Evolutionary conservation across 2,797 vertebrate genomes (phyloP), one percentile per base, ranked within the genome.

Genomic region (Phyllotis vaccarum): DNA sequence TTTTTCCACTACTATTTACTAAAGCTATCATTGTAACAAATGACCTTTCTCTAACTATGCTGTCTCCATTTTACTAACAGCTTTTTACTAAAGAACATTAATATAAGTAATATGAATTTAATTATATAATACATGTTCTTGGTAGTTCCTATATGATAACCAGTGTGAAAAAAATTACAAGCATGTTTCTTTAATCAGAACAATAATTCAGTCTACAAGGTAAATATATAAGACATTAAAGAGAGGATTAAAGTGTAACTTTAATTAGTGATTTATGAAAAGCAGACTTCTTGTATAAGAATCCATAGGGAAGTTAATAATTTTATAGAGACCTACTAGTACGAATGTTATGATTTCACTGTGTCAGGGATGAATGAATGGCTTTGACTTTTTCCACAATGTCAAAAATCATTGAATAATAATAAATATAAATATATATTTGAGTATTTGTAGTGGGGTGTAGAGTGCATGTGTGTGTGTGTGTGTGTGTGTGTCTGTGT

Each of bases 111-210:
- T 83, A 46, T 54, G 2, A 46, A 81, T 89, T 91, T 89, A 58
- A 75, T 83, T 89, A 87, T 52, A 86, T 27, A 93, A 93, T 64
- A 80, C 40, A 92, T 46, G 88, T 93, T 85, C 2, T 40, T 9
- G 87, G 5, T 60, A 86, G 14, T 89, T 74, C 49, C 0, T 46
- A 0, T 46, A 93, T 43, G n/a, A 16, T 54, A 86, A 14, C 1
- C 34, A 80, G 56, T 49, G 9, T 56, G 3, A 75, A 78, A 16
- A 94, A 86, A 46, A 1, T 5, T 86, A 52, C 22, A 74, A 21
- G 54, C 52, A 87, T 64, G 89, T 94, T 80, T 5, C 24, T 78
- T 64, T 88, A 86, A 72, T 56, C 16, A 29, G 66, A 10, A 78
- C 4, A 70, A 52, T 70, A 46, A 13, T 29, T 24, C 24, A 64